These are phyloP conservation scores for Tinea trinotella DNA, from an alignment of 2,888 invertebrate species.

Conservation along the genomic window DNA sequence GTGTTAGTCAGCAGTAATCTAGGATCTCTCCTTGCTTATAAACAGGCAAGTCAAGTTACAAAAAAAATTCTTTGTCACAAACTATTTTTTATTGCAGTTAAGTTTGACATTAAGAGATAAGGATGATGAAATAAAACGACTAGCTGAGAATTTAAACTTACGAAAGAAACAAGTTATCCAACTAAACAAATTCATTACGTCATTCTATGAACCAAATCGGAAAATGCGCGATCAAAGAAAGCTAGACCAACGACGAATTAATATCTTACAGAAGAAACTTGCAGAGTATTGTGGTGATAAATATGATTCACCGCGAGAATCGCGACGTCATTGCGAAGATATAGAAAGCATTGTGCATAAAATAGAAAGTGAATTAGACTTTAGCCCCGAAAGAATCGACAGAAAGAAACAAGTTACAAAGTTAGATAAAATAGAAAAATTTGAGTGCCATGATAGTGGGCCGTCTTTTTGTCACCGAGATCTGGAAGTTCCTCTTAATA, in stretches of 20 bases:
- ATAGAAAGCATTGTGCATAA: slow-evolving; percentile 53
- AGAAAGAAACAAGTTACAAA: slow-evolving; percentile 22
- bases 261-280: slow-evolving; percentile 38
- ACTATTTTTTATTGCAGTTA: slow-evolving; percentile 35
- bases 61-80: too few species aligned
- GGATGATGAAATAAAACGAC: slow-evolving; percentile 45
- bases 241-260: slow-evolving; percentile 43
- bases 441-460: slow-evolving; percentile 26
- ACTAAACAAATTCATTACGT: slow-evolving; percentile 52
- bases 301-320: slow-evolving; percentile 31
- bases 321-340: slow-evolving; percentile 32
- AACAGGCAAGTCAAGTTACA: too few species aligned
- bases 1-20: too few species aligned
- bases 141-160: slow-evolving; percentile 37
- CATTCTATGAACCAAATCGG: slow-evolving; percentile 47
- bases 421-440: slow-evolving; percentile 26
- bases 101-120: slow-evolving; percentile 44
- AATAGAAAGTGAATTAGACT: slow-evolving; percentile 51
- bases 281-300: slow-evolving; percentile 25
- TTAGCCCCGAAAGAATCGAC: slow-evolving; percentile 26
- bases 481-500: background rate
- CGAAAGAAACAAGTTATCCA: slow-evolving; percentile 34
- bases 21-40: too few species aligned
- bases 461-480: background rate
- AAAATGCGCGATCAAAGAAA: slow-evolving; percentile 37